These are phyloP conservation scores for Drosophila nigromelanica DNA, from an alignment of 1,140 invertebrate species.

Conservation along the genomic window DNA sequence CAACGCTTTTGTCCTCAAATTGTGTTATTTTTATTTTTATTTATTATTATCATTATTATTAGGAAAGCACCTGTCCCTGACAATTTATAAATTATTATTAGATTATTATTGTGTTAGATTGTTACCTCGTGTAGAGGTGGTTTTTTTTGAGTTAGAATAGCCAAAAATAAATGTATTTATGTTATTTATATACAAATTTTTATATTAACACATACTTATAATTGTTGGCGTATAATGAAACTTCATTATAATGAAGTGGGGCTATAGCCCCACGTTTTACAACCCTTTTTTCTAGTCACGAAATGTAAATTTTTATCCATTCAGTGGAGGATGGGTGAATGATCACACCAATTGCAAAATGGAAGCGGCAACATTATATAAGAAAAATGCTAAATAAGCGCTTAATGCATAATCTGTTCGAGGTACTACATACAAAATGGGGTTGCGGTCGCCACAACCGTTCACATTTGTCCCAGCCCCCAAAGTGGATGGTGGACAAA, in stretches of 20 bases:
- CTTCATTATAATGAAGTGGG: too few relatives aligned
- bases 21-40: too few relatives aligned
- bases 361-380: constrained; percentile 58
- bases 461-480: constrained; percentile 29
- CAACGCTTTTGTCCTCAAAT: too few relatives aligned
- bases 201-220: neutral
- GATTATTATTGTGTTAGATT: too few relatives aligned
- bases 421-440: constrained; percentile 48
- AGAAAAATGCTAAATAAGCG: constrained; percentile 82
- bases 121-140: too few relatives aligned
- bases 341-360: constrained; percentile 52
- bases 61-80: too few relatives aligned
- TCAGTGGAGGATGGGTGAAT: constrained; percentile 8
- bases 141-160: too few relatives aligned
- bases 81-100: too few relatives aligned
- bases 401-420: constrained; percentile 79
- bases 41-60: too few relatives aligned
- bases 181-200: too few relatives aligned
- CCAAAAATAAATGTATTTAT: too few relatives aligned
- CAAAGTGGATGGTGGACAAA: constrained; percentile 9
- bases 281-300: constrained; percentile 36
- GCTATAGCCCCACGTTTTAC: constrained; percentile 12
- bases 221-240: constrained; percentile 2
- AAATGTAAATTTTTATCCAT: constrained; percentile 22
- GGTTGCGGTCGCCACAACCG: constrained; percentile 16